A percentile compares a stretch with the other conserved stretches of the same genome.
These are phyloP conservation scores for Andrena cerasifolii DNA, from an alignment of 1,140 invertebrate genomes.

Conservation along the genomic window DNA sequence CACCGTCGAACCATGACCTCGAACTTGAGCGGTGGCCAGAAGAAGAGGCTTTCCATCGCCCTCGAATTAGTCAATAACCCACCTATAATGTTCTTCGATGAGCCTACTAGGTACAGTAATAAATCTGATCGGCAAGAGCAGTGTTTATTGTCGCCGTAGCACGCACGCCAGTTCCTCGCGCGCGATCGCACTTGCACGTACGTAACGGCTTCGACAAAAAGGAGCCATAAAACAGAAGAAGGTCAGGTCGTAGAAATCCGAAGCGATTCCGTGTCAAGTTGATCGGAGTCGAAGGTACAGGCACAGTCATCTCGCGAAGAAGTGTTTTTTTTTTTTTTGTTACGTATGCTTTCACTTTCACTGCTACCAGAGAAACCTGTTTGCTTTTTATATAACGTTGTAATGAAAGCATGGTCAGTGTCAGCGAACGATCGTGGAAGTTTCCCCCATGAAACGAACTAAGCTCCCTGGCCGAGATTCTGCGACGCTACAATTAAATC, in stretches of 20 bases:
- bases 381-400: slow-evolving; percentile 25
- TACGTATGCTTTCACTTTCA: slow-evolving; percentile 48
- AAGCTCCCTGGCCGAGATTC: too few relatives aligned
- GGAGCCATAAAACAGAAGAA: not conserved
- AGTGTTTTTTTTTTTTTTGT: not conserved
- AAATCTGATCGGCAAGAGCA: too few relatives aligned
- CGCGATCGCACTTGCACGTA: too few relatives aligned
- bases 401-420: slow-evolving; percentile 28
- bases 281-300: not conserved
- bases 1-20: slow-evolving; percentile 94
- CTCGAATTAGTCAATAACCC: slow-evolving; percentile 98
- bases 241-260: not conserved
- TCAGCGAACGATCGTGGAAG: not conserved
- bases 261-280: not conserved
- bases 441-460: too few relatives aligned
- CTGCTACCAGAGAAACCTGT: slow-evolving; percentile 32
- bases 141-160: too few relatives aligned
- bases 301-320: too few relatives aligned
- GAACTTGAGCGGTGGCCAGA: slow-evolving; percentile 96
- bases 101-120: slow-evolving; percentile 90
- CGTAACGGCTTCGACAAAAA: too few relatives aligned
- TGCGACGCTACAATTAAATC: not conserved
- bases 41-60: slow-evolving; percentile 98
- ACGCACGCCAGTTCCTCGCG: too few relatives aligned
- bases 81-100: slow-evolving; percentile 98